Base-by-base conservation (phyloP, 2,797 vertebrate species). In the Chromobotia macracanthus region DNA sequence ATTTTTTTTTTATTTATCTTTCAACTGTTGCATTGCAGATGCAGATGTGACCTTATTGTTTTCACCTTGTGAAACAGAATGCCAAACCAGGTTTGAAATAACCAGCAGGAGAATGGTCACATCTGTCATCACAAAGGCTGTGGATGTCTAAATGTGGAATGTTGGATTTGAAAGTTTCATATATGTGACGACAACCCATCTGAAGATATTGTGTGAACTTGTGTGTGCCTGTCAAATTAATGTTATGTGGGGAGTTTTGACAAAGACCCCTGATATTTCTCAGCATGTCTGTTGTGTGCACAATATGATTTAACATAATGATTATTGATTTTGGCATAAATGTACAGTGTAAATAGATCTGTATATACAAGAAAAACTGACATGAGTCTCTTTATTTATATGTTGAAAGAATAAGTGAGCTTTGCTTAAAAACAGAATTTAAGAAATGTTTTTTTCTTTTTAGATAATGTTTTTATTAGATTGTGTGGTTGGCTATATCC, bases 321-420 rank as follows among this genome's bases (percentile, higher is more conserved):
- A 87, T 87, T 82, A 89, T 91, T 93, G 91, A 92, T 93, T 94
- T 91, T 92, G 91, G 86, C 84, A 90, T 88, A 88, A 85, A 80
- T 94, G 93, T 94, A 94, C 91, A 94, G 92, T 94, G 92, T 94
- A 94, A 83, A 93, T 92, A 93, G 66, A 86, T 86, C 90, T 93
- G 87, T 92, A 93, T 87, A 93, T 92, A 93, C 91, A 93, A 91
- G 80, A 31, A 31, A 88, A 86, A 84, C 81, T 81, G 86, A 85
- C 90, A 73, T 72, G 65, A 19, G 65, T 72, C 19, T 12, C 4
- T 69, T 67, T 61, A 61, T 56, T 80, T 65, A 7, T 61, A 61
- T 11, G 66, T 61, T 78, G 67, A 79, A 68, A 71, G 76, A 55
- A 79, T 63, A 31, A 56, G 50, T 31, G 21, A 48, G 19, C 41